phyloP scores from a whole-genome alignment of 2,888 invertebrate genomes.

The Autographa pulchrina region DNA sequence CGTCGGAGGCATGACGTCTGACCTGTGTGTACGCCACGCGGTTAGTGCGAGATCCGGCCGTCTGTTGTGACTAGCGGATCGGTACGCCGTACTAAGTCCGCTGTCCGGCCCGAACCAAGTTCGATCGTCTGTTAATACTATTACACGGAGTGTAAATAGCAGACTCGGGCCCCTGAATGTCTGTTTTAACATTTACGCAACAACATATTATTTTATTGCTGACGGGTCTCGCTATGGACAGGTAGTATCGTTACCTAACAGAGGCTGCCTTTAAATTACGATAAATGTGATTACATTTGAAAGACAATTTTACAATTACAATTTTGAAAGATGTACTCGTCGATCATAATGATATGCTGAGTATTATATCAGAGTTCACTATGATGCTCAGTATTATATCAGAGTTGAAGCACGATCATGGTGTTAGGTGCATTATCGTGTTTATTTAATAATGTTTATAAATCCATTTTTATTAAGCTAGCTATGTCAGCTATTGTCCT shows the following conservation, averaged over 20 bases:
- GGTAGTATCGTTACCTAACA: background rate
- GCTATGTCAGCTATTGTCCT: slow-evolving; percentile 47
- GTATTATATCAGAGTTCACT: background rate
- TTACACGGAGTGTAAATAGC: too few relatives aligned
- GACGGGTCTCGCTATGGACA: background rate
- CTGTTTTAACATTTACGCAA: slow-evolving; percentile 4
- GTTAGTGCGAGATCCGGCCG: too few relatives aligned
- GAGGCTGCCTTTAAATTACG: background rate
- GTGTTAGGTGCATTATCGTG: slow-evolving; percentile 27
- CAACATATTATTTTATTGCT: background rate
- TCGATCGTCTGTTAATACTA: too few relatives aligned
- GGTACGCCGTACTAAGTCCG: too few relatives aligned
- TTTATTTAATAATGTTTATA: slow-evolving; percentile 49
- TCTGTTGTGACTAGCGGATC: too few relatives aligned
- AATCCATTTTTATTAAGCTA: slow-evolving; percentile 53
- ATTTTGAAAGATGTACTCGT: background rate
- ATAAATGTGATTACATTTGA: background rate
- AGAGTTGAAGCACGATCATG: slow-evolving; percentile 4
- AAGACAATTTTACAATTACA: too few relatives aligned
- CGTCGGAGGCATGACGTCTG: too few relatives aligned
- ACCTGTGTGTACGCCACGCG: too few relatives aligned
- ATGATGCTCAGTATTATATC: background rate
- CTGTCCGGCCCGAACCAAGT: too few relatives aligned
- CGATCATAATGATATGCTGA: background rate
- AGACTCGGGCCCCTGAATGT: too few relatives aligned